Percentiles rank a stretch among this genome's conserved stretches.
Evolutionary conservation across 2,888 invertebrate species (phyloP).

Genomic region (Cantharis flavilabris): DNA sequence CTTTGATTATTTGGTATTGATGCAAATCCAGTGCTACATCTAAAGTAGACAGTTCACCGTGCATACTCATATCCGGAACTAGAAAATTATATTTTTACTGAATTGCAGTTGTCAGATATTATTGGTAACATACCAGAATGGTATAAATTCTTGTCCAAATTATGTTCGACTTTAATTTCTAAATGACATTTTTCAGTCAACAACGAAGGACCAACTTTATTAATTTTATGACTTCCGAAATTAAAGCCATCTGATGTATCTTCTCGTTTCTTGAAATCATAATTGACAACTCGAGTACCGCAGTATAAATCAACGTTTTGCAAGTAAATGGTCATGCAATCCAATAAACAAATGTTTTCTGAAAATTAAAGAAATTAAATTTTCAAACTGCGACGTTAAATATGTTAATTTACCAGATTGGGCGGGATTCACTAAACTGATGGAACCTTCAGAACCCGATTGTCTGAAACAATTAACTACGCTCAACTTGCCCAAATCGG

Average conservation of each 20-base stretch:
- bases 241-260: conserved; percentile 36
- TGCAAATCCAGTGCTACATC: conserved; percentile 80
- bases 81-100: conserved; percentile 24
- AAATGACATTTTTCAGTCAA: conserved; percentile 84
- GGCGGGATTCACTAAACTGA: conserved; percentile 57
- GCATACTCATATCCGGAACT: conserved; percentile 83
- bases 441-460: conserved; percentile 62
- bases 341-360: conserved; percentile 65
- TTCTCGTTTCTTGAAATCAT: conserved; percentile 32
- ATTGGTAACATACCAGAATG: conserved; percentile 44
- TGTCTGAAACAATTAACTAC: conserved; percentile 76
- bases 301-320: conserved; percentile 79
- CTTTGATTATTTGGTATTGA: conserved; percentile 87
- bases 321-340: conserved; percentile 74
- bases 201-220: conserved; percentile 67
- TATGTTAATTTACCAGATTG: conserved; percentile 45
- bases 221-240: conserved; percentile 59
- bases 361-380: conserved; percentile 26
- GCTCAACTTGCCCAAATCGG: conserved; percentile 78
- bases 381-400: neutral
- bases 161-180: conserved; percentile 79
- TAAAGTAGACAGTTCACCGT: conserved; percentile 84
- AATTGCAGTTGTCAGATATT: neutral
- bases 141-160: conserved; percentile 65
- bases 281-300: conserved; percentile 54